Evolutionary conservation across 2,888 invertebrate species (phyloP), one percentile per base, ranked within the genome.

Genomic region (Agriopis aurantiaria): DNA sequence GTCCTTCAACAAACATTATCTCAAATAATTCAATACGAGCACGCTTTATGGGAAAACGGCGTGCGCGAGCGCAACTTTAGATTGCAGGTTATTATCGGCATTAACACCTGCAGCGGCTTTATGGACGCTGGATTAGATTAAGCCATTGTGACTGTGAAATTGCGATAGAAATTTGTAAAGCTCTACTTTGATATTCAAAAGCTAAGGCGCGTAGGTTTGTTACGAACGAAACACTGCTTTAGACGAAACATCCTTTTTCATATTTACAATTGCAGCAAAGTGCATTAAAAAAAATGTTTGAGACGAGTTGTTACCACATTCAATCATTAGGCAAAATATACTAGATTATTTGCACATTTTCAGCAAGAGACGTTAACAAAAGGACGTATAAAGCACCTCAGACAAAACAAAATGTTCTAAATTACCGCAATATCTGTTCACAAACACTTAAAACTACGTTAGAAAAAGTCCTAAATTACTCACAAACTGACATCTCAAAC

Each of bases 1-100:
- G 85, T 85, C 85, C 87, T 89, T 87, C 85, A 82, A 53, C 73
- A 75, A 86, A 83, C 81, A 82, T 81, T 63, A 74, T 73, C 79
- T 76, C 69, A 75, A 77, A 75, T 72, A 73, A 74, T 73, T 73
- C 74, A 71, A 71, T 70, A 68, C 59, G 48, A 68, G 53, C 65
- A 64, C 63, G 61, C 55, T 70, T 70, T 65, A 71, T 70, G 70
- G 57, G 68, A 62, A 63, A 51, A 17, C 70, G 61, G 58, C 59
- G 63, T 52, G 68, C 40, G 58, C 60, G 41, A 14, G 60, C 51
- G 71, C 71, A 71, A 65, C 53, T 48, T 57, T 60, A 68, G 63
- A 72, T 72, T 66, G n/a, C 60, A 12, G 58, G 69, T 53, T 72
- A 72, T 72, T 72, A 72, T 66, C 55, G 53, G 33, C 43, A 71